Evolutionary conservation across 2,888 invertebrate genomes (phyloP).

Genomic region (Plebejus melissa): DNA sequence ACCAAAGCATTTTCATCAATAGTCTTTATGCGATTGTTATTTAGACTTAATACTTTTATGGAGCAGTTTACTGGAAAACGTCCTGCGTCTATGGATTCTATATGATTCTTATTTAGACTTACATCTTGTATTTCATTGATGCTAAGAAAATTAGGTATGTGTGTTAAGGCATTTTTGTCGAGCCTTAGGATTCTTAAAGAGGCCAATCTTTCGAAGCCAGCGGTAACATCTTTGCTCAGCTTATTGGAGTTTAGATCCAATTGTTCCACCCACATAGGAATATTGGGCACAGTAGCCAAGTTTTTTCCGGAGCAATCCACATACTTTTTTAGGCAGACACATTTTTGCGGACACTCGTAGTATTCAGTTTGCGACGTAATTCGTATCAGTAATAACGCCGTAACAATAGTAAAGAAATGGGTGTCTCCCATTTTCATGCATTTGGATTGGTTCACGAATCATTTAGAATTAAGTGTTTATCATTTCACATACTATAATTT

Average conservation of each 20-base stretch:
- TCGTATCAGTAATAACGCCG: conserved; percentile 53
- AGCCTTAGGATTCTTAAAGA: conserved; percentile 69
- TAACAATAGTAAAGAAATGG: conserved; percentile 66
- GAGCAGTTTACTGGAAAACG: conserved; percentile 80
- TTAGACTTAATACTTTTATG: conserved; percentile 60
- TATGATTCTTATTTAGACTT: conserved; percentile 82
- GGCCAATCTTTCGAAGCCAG: conserved; percentile 56
- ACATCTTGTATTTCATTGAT: conserved; percentile 77
- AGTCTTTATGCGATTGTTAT: conserved; percentile 83
- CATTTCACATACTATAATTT: conserved; percentile 66
- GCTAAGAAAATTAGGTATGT: conserved; percentile 76
- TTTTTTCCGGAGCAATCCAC: conserved; percentile 87
- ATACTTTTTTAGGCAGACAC: conserved; percentile 85
- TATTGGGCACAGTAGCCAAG: conserved; percentile 84
- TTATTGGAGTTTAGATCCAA: conserved; percentile 81
- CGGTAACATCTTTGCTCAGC: conserved; percentile 62
- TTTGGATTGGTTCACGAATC: conserved; percentile 61
- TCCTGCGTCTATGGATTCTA: conserved; percentile 75
- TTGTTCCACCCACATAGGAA: conserved; percentile 87
- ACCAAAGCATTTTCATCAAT: conserved; percentile 86
- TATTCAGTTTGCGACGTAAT: conserved; percentile 56
- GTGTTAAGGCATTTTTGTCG: conserved; percentile 76
- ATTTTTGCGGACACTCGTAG: conserved; percentile 82
- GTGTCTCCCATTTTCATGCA: conserved; percentile 74
- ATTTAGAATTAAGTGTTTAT: conserved; percentile 52